Evolutionary conservation across 2,888 invertebrate species (phyloP).

Genomic region (Matsumyia berberina): DNA sequence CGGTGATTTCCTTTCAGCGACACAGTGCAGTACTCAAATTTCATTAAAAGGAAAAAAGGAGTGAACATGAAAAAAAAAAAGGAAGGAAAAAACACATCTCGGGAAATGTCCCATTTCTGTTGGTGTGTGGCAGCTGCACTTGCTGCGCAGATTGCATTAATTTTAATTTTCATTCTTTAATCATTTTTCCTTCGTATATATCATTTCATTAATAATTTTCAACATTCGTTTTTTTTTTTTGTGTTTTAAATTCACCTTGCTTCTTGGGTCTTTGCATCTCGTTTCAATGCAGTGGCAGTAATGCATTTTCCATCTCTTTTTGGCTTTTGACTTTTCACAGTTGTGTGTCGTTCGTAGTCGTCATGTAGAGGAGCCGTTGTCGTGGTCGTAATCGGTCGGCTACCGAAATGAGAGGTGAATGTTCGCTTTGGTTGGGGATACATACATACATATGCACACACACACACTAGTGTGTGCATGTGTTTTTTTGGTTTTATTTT

Average conservation of each 20-base stretch:
- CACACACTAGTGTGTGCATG: slow-evolving; percentile 27
- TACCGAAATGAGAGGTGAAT: slow-evolving; percentile 75
- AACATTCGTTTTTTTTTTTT: slow-evolving; percentile 16
- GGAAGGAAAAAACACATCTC: not conserved
- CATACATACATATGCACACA: slow-evolving; percentile 17
- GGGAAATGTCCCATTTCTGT: slow-evolving; percentile 41
- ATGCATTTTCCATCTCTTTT: slow-evolving; percentile 57
- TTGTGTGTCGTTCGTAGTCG: slow-evolving; percentile 43
- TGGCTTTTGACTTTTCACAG: slow-evolving; percentile 62
- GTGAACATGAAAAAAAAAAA: slow-evolving; percentile 17
- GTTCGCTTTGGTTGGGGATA: slow-evolving; percentile 71
- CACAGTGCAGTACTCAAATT: slow-evolving; percentile 70
- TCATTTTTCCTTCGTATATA: not conserved
- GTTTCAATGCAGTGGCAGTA: slow-evolving; percentile 47
- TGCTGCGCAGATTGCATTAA: slow-evolving; percentile 32
- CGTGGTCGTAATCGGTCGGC: slow-evolving; percentile 53
- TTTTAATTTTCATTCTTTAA: slow-evolving; percentile 14
- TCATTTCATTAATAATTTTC: slow-evolving; percentile 42
- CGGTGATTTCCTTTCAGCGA: slow-evolving; percentile 61
- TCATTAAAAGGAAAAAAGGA: slow-evolving; percentile 53
- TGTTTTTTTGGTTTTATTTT: slow-evolving; percentile 42
- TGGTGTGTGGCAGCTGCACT: slow-evolving; percentile 34
- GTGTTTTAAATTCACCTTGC: slow-evolving; percentile 57
- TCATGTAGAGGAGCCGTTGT: slow-evolving; percentile 34
- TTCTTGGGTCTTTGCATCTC: slow-evolving; percentile 49